phyloP scores from a whole-genome alignment of 1,140 invertebrate species.

The Hypothenemus hampei region DNA sequence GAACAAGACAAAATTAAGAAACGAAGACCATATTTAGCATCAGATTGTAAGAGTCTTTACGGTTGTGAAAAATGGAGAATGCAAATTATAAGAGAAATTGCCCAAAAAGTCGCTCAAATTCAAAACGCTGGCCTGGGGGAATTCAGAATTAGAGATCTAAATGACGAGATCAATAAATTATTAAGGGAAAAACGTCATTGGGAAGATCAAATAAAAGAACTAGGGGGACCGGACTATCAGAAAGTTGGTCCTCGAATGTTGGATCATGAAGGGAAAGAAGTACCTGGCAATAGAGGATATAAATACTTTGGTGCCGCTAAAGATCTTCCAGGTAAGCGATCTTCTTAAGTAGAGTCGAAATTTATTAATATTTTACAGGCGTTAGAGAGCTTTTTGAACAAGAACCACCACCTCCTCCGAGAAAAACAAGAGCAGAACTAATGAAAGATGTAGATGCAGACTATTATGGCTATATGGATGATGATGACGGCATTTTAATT shows the following conservation, averaged over 20 bases:
- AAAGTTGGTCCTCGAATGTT: constrained; percentile 90
- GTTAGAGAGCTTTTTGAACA: constrained; percentile 97
- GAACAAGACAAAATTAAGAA: constrained; percentile 76
- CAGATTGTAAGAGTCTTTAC: constrained; percentile 83
- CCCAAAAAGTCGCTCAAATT: constrained; percentile 98
- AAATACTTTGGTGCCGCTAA: constrained; percentile 99
- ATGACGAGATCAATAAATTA: constrained; percentile 99
- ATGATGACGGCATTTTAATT: constrained; percentile 91
- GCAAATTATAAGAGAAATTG: constrained; percentile 95
- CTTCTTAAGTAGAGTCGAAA: background rate
- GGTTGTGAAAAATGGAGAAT: constrained; percentile 93
- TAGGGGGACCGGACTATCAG: constrained; percentile 94
- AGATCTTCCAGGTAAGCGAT: constrained; percentile 80
- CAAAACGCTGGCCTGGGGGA: constrained; percentile 99
- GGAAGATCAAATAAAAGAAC: constrained; percentile 92
- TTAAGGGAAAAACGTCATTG: constrained; percentile 93
- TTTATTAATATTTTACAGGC: constrained; percentile 49
- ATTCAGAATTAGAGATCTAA: constrained; percentile 94
- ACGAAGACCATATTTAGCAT: constrained; percentile 85
- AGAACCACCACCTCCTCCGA: constrained; percentile 80
- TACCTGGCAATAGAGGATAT: constrained; percentile 96
- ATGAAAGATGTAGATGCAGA: constrained; percentile 98
- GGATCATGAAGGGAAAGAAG: constrained; percentile 94
- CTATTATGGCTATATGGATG: constrained; percentile 98
- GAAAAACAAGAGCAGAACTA: constrained; percentile 91